Conservation (phyloP, 2,113 vertebrate genomes). For the Pipa parva region DNA sequence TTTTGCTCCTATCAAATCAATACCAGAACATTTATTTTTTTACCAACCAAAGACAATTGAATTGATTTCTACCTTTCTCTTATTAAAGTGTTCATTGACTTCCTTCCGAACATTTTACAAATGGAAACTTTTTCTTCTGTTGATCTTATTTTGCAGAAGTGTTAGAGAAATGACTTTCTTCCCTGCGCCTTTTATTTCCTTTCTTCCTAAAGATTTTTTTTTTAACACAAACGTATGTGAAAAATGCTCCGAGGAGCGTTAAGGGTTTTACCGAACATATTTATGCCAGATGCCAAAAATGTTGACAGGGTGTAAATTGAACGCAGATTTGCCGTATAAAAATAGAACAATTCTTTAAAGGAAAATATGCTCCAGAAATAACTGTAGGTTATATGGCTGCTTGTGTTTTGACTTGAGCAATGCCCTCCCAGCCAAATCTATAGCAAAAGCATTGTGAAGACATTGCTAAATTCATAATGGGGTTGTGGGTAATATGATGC, state of each 20-base stretch:
- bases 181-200: not conserved
- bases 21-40: no score
- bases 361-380: not conserved
- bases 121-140: not conserved
- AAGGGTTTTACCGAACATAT: not conserved
- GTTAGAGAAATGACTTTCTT: not conserved
- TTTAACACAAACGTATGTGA: no score
- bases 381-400: no score
- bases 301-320: not conserved
- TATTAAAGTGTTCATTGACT: no score
- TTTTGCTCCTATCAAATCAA: no score
- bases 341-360: not conserved
- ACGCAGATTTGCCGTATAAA: constrained; percentile 3
- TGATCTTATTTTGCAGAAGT: no score
- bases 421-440: no score
- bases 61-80: not conserved
- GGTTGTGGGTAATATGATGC: no score
- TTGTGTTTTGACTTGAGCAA: no score
- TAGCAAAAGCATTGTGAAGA: no score
- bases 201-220: not conserved
- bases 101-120: not conserved
- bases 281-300: not conserved
- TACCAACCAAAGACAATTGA: no score
- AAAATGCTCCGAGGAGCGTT: not conserved
- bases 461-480: no score